Evolutionary conservation across 1,140 invertebrate species (phyloP).

Genomic region (Cherax quadricarinatus): DNA sequence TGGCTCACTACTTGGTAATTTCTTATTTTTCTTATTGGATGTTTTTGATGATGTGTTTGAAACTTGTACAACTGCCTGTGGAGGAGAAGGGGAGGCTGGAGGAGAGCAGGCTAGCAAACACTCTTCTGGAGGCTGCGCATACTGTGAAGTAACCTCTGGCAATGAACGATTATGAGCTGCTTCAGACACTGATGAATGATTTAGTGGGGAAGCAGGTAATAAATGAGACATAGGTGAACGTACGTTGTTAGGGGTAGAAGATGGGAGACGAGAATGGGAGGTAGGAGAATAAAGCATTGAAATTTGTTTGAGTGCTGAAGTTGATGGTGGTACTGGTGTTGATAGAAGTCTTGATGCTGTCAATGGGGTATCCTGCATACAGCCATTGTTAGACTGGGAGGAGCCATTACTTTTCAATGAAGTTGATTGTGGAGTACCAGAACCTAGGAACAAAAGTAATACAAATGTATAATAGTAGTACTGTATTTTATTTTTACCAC

Average conservation of each 20-base stretch:
- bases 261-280: not conserved
- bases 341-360: slow-evolving; percentile 35
- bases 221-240: not conserved
- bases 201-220: not conserved
- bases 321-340: slow-evolving; percentile 46
- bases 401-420: slow-evolving; percentile 13
- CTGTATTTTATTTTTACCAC: no score
- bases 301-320: not conserved
- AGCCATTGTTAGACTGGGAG: not conserved
- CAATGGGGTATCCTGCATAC: not conserved
- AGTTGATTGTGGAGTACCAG: slow-evolving; percentile 6
- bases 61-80: not conserved
- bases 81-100: not conserved
- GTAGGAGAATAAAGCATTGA: not conserved
- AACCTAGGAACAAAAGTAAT: not conserved
- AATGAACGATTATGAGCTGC: not conserved
- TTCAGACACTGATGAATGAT: not conserved
- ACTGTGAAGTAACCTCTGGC: not conserved
- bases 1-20: not conserved
- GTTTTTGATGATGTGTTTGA: not conserved
- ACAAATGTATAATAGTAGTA: no score
- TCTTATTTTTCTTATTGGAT: not conserved
- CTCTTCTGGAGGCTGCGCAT: not conserved
- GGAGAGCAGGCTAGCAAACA: not conserved
- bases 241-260: not conserved